phyloP scores from a whole-genome alignment of 2,113 vertebrate genomes.

The Vicugna pacos region DNA sequence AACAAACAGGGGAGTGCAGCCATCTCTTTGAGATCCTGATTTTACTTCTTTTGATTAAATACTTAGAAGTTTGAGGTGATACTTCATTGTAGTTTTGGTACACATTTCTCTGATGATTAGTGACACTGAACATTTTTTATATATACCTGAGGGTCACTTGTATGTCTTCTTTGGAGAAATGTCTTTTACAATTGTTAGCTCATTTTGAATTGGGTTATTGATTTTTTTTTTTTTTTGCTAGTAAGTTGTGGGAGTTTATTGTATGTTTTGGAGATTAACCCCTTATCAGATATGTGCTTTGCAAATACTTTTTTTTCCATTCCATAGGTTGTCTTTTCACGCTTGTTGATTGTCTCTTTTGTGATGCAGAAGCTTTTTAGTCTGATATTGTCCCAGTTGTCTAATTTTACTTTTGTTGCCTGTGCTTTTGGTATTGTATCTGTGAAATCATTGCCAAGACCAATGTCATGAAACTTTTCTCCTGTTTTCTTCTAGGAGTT shows the following conservation, averaged over 20 bases:
- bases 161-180: not conserved
- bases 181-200: not conserved
- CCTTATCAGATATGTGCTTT: not conserved
- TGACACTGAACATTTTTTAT: not conserved
- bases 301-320: not conserved
- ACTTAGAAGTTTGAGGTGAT: not conserved
- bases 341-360: not conserved
- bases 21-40: not conserved
- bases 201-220: not conserved
- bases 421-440: not conserved
- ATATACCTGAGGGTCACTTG: not conserved
- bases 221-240: not conserved
- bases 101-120: not conserved
- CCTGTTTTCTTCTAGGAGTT: not conserved
- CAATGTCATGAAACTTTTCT: not conserved
- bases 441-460: not conserved
- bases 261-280: not conserved
- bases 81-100: not conserved
- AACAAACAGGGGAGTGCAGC: not conserved
- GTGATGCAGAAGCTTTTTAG: not conserved
- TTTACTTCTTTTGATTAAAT: not conserved
- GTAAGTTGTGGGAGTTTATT: not conserved
- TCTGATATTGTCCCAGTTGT: not conserved
- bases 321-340: not conserved
- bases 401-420: not conserved